phyloP scores from a whole-genome alignment of 1,140 invertebrate species.

The Oppia nitens region DNA sequence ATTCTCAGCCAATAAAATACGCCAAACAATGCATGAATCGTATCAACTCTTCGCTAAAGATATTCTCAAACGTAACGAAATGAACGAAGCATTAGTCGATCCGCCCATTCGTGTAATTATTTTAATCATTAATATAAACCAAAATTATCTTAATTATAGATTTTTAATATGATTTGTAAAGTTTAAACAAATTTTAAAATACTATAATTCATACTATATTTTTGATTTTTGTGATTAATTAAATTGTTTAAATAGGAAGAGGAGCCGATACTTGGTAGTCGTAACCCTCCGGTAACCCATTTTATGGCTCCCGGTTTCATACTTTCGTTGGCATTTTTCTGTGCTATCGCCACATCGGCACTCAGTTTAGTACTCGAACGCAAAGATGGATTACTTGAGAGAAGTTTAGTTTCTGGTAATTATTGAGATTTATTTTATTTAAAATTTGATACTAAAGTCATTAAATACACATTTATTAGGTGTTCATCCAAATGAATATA shows the following conservation, averaged over 20 bases:
- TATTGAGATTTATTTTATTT: too few relatives aligned
- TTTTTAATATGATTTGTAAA: neutral
- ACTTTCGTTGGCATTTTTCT: constrained; percentile 84
- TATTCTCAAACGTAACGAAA: constrained; percentile 14
- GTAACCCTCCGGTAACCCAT: constrained; percentile 26
- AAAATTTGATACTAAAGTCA: too few relatives aligned
- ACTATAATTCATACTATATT: neutral
- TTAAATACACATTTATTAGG: too few relatives aligned
- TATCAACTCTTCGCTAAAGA: constrained; percentile 19
- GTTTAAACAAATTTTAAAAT: too few relatives aligned
- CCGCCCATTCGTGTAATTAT: constrained; percentile 20
- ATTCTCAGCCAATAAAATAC: constrained; percentile 16
- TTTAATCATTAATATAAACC: neutral
- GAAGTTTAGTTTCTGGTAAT: constrained; percentile 74
- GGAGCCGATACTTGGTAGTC: constrained; percentile 62
- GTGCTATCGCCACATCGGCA: constrained; percentile 77
- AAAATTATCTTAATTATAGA: neutral
- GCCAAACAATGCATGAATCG: constrained; percentile 15
- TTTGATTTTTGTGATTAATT: neutral
- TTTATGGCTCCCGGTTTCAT: constrained; percentile 88
- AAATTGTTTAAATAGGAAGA: constrained; percentile 38
- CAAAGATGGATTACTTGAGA: constrained; percentile 67
- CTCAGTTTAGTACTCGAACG: constrained; percentile 75
- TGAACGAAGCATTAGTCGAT: constrained; percentile 11
- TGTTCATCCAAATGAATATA: constrained; percentile 54